Base-by-base conservation (phyloP, 2,113 vertebrate species). In the Hemicordylus capensis region DNA sequence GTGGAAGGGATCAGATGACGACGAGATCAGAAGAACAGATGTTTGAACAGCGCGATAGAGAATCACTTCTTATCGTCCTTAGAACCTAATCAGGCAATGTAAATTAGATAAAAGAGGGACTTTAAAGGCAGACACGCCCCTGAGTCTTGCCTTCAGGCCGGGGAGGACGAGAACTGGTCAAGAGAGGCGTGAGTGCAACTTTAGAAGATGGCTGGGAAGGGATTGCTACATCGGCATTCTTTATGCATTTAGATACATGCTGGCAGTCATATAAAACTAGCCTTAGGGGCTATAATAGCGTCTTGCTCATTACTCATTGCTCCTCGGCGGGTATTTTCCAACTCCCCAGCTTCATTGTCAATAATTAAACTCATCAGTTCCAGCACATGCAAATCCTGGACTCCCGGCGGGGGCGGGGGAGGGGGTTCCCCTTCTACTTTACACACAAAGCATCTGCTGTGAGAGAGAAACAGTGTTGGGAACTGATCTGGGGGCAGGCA, bases 31-130 rank as follows among this genome's bases (percentile, higher is more conserved):
- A 39, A 58, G 56, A 61, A 11, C 80, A 82, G 26, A 69, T 77
- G 63, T 59, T 81, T 87, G 34, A 61, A 31, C 54, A 69, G 42
- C 20, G 20, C 19, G 17, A 4, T 28, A 59, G 73, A 81, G 31
- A 76, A 61, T 72, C 31, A 12, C 12, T 83, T 64, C 84, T 85
- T 87, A 83, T 77, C 74, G 24, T 70, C 22, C 28, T 44, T 66
- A 56, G 20, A 82, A 82, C 39, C 54, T 61, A 81, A 82, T 78
- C n/a, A 54, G 39, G 48, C 48, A 58, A 46, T 39, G 61, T 58
- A 87, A 87, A 76, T 59, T 24, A 56, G 66, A 37, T 26, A 44
- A 77, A 51, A 83, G 42, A 73, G 72, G 73, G 51, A 79, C 34
- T 78, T 64, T 67, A 72, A 83, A 87, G 80, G 39, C n/a, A 39